Evolutionary conservation across 2,888 invertebrate species (phyloP), one percentile per base, ranked within the genome.

Genomic region (Stenodema calcarata): DNA sequence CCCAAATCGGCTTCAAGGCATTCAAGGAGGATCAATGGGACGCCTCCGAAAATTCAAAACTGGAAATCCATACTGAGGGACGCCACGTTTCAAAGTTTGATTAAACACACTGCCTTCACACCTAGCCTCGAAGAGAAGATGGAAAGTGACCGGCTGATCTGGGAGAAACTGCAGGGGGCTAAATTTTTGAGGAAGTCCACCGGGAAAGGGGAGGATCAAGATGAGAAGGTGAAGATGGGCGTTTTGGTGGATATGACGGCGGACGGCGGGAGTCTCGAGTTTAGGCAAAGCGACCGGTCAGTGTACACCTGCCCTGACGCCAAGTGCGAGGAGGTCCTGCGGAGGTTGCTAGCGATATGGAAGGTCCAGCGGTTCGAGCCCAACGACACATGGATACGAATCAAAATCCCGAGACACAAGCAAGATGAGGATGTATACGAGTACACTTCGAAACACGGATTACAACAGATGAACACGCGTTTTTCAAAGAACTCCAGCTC

Each of bases 61-160:
- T 89, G 89, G 89, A 87, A 88, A 47, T 54, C 76, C 12, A 70
- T 88, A 28, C 86, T 89, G 27, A 88, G 87, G 35, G 86, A 89
- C 50, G 89, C 89, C 11, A 87, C 87, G 35, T 89, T 89, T 86
- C 87, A 87, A 50, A 89, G 88, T 73, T 44, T 89, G 7, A 88
- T 86, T 16, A 87, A 87, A 54, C 88, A 88, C 84, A 88, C 88
- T 11, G 89, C 82, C n/a, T 89, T 88, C 78, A 82, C 88, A 0
- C 88, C 88, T 11, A 89, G 88, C 41, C 86, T 89, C 7, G 89
- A 89, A 18, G 89, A 88, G 42, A 87, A 89, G 28, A 88, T 89
- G 47, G 88, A 89, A 87, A 86, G 87, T 9, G 89, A 89, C 83
- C 86, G 87, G 23, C 62, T 87, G 9, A 88, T 89, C 4, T 89